phyloP scores from a whole-genome alignment of 2,888 invertebrate species.

The Aporophyla lueneburgensis region DNA sequence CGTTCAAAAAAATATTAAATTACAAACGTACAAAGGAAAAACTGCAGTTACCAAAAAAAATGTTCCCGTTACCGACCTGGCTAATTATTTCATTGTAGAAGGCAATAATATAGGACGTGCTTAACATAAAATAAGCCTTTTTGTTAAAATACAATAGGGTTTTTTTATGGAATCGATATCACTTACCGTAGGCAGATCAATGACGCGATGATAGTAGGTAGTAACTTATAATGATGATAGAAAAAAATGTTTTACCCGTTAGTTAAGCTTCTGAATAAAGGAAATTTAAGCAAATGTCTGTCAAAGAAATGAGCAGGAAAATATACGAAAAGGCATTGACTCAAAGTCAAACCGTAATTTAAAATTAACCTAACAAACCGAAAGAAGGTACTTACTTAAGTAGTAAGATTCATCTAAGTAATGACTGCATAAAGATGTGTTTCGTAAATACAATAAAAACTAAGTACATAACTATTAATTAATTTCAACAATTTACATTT shows the following conservation, averaged over 20 bases:
- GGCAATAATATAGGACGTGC: conserved; percentile 86
- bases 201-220: conserved; percentile 67
- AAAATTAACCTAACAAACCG: neutral
- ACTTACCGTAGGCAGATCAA: conserved; percentile 77
- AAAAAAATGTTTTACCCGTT: conserved; percentile 58
- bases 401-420: neutral
- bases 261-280: conserved; percentile 28
- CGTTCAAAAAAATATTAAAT: conserved; percentile 88
- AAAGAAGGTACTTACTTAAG: neutral
- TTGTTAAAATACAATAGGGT: conserved; percentile 84
- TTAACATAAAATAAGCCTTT: conserved; percentile 86
- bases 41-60: conserved; percentile 82
- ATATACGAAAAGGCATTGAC: conserved; percentile 13
- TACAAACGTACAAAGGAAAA: conserved; percentile 85
- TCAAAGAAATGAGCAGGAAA: conserved; percentile 8
- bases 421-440: neutral
- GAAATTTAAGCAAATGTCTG: conserved; percentile 50
- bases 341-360: neutral
- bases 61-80: conserved; percentile 85
- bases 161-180: conserved; percentile 85
- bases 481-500: neutral
- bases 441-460: neutral
- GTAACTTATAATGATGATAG: conserved; percentile 20
- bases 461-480: neutral
- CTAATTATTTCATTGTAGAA: conserved; percentile 89